Evolutionary conservation across 2,888 invertebrate species (phyloP), one percentile per base, ranked within the genome.

Genomic region (Chaetogeoica ovagalla): DNA sequence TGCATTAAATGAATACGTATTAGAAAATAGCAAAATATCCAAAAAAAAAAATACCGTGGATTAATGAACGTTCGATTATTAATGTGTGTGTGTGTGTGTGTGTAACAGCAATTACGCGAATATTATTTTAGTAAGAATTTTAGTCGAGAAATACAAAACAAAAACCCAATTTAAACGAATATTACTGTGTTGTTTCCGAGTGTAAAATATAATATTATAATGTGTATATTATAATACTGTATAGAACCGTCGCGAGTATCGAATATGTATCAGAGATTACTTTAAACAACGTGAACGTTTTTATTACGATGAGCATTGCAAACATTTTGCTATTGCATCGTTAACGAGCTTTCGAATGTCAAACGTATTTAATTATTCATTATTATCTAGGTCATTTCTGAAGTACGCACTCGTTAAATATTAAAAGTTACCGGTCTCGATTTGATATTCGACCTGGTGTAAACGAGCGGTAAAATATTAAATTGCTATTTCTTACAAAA

Each of bases 401-500:
- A 6, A 66, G 48, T 23, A 66, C 9, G n/a, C 43, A 21, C 43
- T 37, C 5, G 9, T 65, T 15, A 70, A 43, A 71, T 60, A 60
- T 43, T 71, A 23, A 71, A 59, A 21, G 23, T 8, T 9, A 71
- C 43, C 5, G 8, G 30, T 71, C 2, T 43, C 23, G 21, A 60
- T 71, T 71, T 43, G 23, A 39, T 43, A 59, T 70, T 70, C 30
- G 30, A 1, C 30, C 13, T 39, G 1, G 15, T 11, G 39, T 17
- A 23, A 43, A 71, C 17, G 59, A 71, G 43, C 5, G 30, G 39
- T 71, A 43, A 59, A 59, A 60, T 23, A 59, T 43, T 71, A 71
- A 71, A 43, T 59, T n/a, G 4, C 4, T 43, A 71, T 71, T 71
- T 59, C 17, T 17, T 71, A 21, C 19, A 0, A n/a, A 63, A n/a